Evolutionary conservation across 2,888 invertebrate genomes (phyloP).

Genomic region (Sarcophaga subvicina): DNA sequence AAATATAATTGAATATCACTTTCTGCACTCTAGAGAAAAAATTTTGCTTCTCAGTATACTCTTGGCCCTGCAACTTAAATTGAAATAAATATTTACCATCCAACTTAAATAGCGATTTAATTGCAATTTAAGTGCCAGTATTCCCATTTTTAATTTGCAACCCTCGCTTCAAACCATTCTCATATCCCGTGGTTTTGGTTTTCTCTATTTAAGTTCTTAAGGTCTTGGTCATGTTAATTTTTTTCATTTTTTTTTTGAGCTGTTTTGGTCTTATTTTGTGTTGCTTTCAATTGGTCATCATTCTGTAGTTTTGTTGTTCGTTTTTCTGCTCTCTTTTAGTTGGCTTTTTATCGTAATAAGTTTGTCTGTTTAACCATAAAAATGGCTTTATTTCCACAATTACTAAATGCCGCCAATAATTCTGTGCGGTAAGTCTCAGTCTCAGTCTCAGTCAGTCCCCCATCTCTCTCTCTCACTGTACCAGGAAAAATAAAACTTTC

Average conservation of each 20-base stretch:
- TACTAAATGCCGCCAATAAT: slow-evolving; percentile 56
- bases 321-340: slow-evolving; percentile 10
- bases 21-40: no score
- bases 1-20: no score
- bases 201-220: no score
- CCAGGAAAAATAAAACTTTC: slow-evolving; percentile 18
- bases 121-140: no score
- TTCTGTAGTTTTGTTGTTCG: slow-evolving; percentile 8
- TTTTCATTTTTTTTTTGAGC: no score
- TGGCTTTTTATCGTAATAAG: slow-evolving; percentile 34
- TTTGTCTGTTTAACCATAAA: slow-evolving; percentile 53
- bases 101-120: no score
- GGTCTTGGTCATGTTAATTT: slow-evolving; percentile 29
- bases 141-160: no score
- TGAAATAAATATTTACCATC: no score
- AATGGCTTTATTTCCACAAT: slow-evolving; percentile 60
- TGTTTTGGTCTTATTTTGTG: not conserved
- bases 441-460: no score
- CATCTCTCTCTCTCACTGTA: not conserved
- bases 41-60: no score
- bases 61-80: no score
- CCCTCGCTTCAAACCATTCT: no score
- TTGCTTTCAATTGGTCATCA: slow-evolving; percentile 14
- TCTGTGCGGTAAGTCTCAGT: slow-evolving; percentile 47
- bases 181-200: slow-evolving; percentile 3